phyloP scores from a whole-genome alignment of 2,888 invertebrate genomes.

The Nezara viridula region DNA sequence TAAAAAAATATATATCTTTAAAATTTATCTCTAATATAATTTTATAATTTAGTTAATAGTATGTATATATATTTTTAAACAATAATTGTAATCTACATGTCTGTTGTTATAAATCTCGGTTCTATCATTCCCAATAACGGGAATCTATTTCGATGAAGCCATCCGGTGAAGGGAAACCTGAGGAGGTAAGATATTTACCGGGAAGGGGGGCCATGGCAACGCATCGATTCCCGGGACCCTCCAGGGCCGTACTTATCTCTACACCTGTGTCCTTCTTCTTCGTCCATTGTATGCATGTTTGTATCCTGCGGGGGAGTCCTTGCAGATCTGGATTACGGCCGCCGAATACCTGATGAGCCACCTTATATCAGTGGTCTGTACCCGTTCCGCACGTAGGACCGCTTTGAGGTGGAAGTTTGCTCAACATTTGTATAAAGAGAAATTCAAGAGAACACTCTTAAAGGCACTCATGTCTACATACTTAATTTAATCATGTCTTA shows the following conservation, averaged over 20 bases:
- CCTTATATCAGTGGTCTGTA: neutral
- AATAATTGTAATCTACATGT: too few relatives aligned
- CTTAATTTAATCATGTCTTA: neutral
- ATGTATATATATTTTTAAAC: too few relatives aligned
- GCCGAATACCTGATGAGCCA: slow-evolving; percentile 8
- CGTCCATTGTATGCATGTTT: slow-evolving; percentile 17
- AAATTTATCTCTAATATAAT: too few relatives aligned
- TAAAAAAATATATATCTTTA: too few relatives aligned
- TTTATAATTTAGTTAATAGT: too few relatives aligned
- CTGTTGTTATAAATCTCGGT: too few relatives aligned
- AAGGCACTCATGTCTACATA: neutral
- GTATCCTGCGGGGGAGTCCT: neutral
- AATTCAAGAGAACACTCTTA: neutral
- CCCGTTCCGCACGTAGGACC: slow-evolving; percentile 9
- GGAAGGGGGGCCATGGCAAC: slow-evolving; percentile 42
- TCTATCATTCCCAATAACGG: neutral
- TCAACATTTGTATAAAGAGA: neutral
- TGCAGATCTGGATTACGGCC: neutral
- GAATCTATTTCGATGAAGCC: neutral
- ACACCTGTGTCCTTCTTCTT: neutral
- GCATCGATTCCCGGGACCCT: slow-evolving; percentile 19
- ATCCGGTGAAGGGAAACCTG: neutral
- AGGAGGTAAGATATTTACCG: slow-evolving; percentile 23
- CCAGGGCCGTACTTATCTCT: neutral
- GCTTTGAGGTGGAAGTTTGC: slow-evolving; percentile 13